Evolutionary conservation across 2,113 vertebrate genomes (phyloP).

Genomic region (Chlorodrepanis virens): DNA sequence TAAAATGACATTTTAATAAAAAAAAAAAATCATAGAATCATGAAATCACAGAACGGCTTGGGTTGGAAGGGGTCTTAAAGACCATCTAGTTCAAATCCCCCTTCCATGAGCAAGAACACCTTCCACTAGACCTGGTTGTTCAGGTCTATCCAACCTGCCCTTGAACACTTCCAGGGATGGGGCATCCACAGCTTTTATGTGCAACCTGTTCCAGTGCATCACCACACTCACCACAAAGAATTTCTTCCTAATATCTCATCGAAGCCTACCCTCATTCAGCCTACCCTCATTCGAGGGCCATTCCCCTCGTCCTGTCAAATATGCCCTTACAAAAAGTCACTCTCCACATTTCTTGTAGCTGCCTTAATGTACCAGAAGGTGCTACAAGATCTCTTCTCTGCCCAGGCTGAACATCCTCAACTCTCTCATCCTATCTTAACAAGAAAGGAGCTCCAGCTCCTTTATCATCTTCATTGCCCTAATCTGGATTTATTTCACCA

Average conservation of each 20-base stretch:
- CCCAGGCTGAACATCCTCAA: background rate
- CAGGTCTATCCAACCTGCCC: background rate
- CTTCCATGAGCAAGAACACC: background rate
- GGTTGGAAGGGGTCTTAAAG: background rate
- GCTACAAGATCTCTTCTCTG: too few species aligned
- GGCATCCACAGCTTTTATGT: background rate
- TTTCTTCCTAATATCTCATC: background rate
- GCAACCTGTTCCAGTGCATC: background rate
- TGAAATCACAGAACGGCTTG: background rate
- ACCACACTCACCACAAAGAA: background rate
- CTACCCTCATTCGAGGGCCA: background rate
- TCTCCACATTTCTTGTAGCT: background rate
- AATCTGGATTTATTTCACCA: background rate
- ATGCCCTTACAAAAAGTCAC: background rate
- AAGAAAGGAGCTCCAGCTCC: too few species aligned
- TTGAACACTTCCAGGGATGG: background rate
- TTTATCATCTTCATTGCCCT: rapidly evolving
- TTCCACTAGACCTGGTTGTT: background rate
- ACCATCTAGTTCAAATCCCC: background rate
- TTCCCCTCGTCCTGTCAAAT: background rate
- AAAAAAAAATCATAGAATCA: rapidly evolving
- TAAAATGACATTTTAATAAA: background rate
- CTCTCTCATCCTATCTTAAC: background rate
- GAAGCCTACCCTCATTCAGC: background rate
- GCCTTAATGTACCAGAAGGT: background rate